Percentiles rank a stretch among this genome's conserved stretches.
Conservation (phyloP, 2,797 vertebrate genomes). For the Poeciliopsis paucimaculata region DNA sequence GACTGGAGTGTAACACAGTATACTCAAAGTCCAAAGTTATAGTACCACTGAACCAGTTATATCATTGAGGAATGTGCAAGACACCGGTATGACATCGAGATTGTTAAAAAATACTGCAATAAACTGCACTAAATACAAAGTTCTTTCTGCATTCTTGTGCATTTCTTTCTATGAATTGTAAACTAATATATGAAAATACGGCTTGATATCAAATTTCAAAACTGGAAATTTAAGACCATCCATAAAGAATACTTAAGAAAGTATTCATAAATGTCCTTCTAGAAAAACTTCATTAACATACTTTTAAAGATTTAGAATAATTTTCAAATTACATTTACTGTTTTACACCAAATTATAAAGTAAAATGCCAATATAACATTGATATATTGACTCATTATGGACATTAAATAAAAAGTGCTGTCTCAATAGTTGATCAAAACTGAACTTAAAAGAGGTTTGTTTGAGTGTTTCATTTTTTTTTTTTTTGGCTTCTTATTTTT, state of each 20-base stretch:
- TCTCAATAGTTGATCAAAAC: background rate
- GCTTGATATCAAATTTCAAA: background rate
- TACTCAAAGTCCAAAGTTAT: background rate
- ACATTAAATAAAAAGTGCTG: background rate
- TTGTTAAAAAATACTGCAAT: background rate
- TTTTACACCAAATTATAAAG: background rate
- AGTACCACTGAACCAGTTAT: background rate
- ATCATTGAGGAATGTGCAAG: background rate
- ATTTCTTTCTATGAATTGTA: background rate
- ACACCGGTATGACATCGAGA: background rate
- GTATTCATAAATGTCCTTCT: background rate
- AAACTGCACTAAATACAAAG: background rate
- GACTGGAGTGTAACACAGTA: background rate
- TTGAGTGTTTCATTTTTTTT: background rate
- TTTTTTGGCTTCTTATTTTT: background rate
- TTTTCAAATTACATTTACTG: background rate
- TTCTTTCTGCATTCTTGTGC: background rate
- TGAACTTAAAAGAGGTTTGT: background rate
- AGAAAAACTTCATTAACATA: background rate
- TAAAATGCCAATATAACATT: background rate
- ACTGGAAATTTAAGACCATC: background rate
- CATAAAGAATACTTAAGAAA: background rate
- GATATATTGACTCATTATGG: background rate
- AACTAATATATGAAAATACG: background rate
- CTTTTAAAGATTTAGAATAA: background rate